These are phyloP conservation scores for Circaetus gallicus DNA, from an alignment of 2,113 vertebrate species.

Conservation along the genomic window DNA sequence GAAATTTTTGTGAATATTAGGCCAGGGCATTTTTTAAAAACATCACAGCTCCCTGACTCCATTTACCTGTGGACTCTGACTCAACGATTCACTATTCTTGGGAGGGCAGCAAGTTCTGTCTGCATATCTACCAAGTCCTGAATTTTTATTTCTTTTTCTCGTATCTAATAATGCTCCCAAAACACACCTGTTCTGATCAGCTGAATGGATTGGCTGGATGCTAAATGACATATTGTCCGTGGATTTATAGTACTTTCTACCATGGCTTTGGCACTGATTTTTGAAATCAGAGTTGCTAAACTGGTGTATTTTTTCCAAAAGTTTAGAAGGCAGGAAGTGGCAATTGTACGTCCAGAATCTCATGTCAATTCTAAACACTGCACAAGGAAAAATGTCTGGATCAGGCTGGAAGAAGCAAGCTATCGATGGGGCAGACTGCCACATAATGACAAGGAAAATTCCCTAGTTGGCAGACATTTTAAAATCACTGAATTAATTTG, in stretches of 20 bases:
- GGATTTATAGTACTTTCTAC: background rate
- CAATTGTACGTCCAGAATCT: background rate
- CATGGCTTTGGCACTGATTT: background rate
- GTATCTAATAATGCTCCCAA: background rate
- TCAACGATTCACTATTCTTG: background rate
- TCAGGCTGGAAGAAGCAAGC: background rate
- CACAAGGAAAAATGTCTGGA: background rate
- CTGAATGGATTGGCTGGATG: background rate
- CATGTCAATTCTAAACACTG: background rate
- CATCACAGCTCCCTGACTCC: background rate
- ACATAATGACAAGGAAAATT: background rate
- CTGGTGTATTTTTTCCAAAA: background rate
- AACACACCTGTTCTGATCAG: background rate
- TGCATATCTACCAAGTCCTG: background rate
- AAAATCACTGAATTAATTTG: background rate
- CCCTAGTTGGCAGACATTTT: background rate
- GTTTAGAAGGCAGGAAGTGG: background rate
- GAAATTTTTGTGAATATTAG: background rate
- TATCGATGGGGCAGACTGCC: background rate
- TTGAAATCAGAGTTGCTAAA: background rate
- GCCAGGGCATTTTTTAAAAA: background rate
- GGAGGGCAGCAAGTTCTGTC: background rate
- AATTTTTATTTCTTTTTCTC: background rate
- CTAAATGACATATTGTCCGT: background rate
- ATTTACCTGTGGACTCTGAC: background rate